Conservation (phyloP, 2,888 invertebrate genomes). For the Meiosimyza decipiens region DNA sequence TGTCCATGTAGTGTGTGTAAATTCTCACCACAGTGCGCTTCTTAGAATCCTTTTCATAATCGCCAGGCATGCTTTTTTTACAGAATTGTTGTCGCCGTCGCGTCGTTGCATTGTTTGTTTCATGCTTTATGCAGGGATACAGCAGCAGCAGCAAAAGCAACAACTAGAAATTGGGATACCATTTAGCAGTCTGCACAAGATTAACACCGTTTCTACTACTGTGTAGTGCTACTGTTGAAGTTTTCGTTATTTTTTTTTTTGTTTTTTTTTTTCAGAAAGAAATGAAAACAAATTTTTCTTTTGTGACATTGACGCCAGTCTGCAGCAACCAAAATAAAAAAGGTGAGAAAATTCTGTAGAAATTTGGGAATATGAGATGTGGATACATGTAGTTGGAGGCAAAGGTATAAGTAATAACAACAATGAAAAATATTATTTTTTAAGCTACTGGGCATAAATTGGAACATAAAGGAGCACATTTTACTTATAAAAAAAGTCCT, state of each 20-base stretch:
- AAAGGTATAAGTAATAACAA: too few species aligned
- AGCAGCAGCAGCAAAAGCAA: slow-evolving; percentile 5
- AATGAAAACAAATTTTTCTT: slow-evolving; percentile 4
- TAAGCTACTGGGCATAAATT: too few species aligned
- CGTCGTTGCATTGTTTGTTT: slow-evolving; percentile 11
- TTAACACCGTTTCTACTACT: slow-evolving; percentile 19
- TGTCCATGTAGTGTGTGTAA: neutral
- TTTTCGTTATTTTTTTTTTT: neutral
- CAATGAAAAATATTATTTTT: too few species aligned
- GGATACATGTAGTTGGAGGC: too few species aligned
- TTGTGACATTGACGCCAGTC: slow-evolving; percentile 29
- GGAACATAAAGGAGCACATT: too few species aligned
- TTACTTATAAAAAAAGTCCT: too few species aligned
- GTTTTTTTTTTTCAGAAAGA: neutral
- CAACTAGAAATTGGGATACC: slow-evolving; percentile 34
- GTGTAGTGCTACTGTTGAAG: slow-evolving; percentile 15
- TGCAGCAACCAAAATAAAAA: neutral
- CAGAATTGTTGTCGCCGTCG: slow-evolving; percentile 23
- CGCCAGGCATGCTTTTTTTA: neutral
- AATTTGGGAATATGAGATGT: neutral
- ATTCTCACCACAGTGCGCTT: slow-evolving; percentile 9
- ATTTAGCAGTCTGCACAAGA: slow-evolving; percentile 31
- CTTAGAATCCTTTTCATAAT: slow-evolving; percentile 22
- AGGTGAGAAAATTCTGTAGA: slow-evolving; percentile 18
- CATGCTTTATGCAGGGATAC: neutral